These are phyloP conservation scores for Scaptomyza cyrtandrae DNA, from an alignment of 2,888 invertebrate genomes.

Conservation along the genomic window DNA sequence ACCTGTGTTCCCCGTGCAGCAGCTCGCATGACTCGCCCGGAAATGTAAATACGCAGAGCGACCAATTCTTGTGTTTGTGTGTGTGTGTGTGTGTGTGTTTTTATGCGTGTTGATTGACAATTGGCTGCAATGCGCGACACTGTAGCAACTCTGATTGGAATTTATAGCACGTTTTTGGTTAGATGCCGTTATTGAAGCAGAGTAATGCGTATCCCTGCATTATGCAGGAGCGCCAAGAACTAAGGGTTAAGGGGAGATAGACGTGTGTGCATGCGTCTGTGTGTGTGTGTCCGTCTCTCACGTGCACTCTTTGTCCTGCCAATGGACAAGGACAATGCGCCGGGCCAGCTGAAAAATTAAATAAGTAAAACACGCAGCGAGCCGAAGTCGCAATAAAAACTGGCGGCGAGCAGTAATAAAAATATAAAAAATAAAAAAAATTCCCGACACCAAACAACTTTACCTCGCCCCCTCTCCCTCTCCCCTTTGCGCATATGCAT, in stretches of 20 bases:
- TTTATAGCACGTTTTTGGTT: slow-evolving; percentile 69
- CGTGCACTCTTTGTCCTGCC: slow-evolving; percentile 56
- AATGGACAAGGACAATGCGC: slow-evolving; percentile 63
- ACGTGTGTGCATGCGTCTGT: slow-evolving; percentile 10
- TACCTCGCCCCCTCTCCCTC: too few relatives aligned
- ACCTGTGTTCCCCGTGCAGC: slow-evolving; percentile 34
- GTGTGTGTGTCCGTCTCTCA: slow-evolving; percentile 27
- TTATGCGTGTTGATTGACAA: slow-evolving; percentile 60
- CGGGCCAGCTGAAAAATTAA: slow-evolving; percentile 65
- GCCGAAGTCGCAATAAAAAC: slow-evolving; percentile 63
- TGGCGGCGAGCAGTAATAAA: slow-evolving; percentile 65
- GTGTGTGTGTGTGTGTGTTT: slow-evolving; percentile 18
- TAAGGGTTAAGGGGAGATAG: neutral
- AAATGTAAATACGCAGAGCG: slow-evolving; percentile 56
- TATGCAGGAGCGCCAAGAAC: slow-evolving; percentile 21
- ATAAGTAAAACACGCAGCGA: slow-evolving; percentile 68
- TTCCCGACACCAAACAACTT: too few relatives aligned
- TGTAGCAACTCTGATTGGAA: slow-evolving; percentile 65
- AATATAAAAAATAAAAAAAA: too few relatives aligned
- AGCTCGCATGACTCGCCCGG: slow-evolving; percentile 56
- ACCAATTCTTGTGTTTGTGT: slow-evolving; percentile 10
- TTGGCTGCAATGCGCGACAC: slow-evolving; percentile 45
- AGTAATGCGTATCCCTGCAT: slow-evolving; percentile 37
- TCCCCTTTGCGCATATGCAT: too few relatives aligned
- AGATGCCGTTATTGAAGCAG: slow-evolving; percentile 50